Evolutionary conservation across 2,888 invertebrate genomes (phyloP), one percentile per base, ranked within the genome.

Genomic region (Pachydiplax longipennis): DNA sequence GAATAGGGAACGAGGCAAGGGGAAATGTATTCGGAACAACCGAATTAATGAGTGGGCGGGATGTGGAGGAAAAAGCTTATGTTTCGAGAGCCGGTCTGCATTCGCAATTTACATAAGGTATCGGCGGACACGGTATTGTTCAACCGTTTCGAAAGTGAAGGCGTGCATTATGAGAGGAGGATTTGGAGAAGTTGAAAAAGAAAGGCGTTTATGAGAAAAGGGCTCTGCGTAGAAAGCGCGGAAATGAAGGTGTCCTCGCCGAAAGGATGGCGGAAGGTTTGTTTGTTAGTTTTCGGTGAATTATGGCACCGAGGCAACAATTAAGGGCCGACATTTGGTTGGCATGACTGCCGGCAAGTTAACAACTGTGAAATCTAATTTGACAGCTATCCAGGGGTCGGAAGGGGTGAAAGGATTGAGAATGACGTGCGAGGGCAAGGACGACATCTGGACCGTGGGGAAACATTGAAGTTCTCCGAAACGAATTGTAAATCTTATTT

Each of bases 221-320:
- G 53, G 44, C 25, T 53, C 8, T 22, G 81, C 40, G 3, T 40
- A 4, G 82, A 3, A 10, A 82, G 25, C 8, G 25, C 13, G 44
- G 73, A 31, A 25, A 25, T 25, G 73, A 31, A 73, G 73, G 31
- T 12, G 8, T 25, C 25, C 25, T 25, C 73, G 25, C 0, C 12
- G 3, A 13, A 48, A 25, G 25, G 44, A 48, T 53, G 61, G 22
- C 18, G 61, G 40, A 65, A 40, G n/a, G 58, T 37, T 3, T n/a
- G 87, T 87, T 87, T 87, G 61, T 65, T 61, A 18, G 87, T n/a
- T 22, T 61, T 35, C 87, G 87, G 25, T 87, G 83, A 87, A n/a
- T 53, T 65, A 87, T 87, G 87, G 65, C n/a, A 31, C 18, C n/a
- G 37, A 35, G 58, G 87, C 37, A 35, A 35, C 87, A 6, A 37